Evolutionary conservation across 2,888 invertebrate genomes (phyloP), one percentile per base, ranked within the genome.

Genomic region (Volucella inflata): DNA sequence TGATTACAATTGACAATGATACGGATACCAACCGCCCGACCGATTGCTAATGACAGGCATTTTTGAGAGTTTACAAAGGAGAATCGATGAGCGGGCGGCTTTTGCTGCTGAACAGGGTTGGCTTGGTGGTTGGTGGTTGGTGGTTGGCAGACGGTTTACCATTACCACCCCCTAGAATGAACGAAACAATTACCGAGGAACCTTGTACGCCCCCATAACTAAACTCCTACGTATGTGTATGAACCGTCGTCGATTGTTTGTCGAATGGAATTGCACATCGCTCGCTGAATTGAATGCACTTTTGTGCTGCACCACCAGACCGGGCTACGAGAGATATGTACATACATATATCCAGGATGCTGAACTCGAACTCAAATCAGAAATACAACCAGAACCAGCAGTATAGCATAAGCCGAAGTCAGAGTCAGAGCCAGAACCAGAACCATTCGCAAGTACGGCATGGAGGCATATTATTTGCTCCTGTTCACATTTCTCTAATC

Each of bases 401-500:
- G 21, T 2, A 21, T 1, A 21, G 21, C 21, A 2, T 2, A 21
- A 21, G 2, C 21, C 21, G 4, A 4, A 30, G 1, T 6, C 30
- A 30, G 30, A 30, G 30, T 0, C 6, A 30, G 6, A 30, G 30
- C 2, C 30, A 30, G 30, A 30, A 6, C 6, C 6, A 30, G 8
- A 42, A 71, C 57, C 83, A 78, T 75, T 30, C 8, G 84, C 76
- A 85, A 85, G 80, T 67, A 85, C 62, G 76, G 67, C 79, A 70
- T 65, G 50, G 59, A 65, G 72, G 76, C 67, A 60, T 76, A 77
- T 85, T 85, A 77, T 85, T 76, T 81, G 81, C 72, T 85, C 85
- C 71, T 77, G 81, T 81, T 85, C 76, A 72, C 71, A 68, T 76
- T 72, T 76, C 80, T 85, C 81, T 85, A 85, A 85, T 85, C 85